Percentiles rank a stretch among this genome's conserved stretches.
phyloP scores from a whole-genome alignment of 1,140 invertebrate genomes.

The Radopholus similis region DNA sequence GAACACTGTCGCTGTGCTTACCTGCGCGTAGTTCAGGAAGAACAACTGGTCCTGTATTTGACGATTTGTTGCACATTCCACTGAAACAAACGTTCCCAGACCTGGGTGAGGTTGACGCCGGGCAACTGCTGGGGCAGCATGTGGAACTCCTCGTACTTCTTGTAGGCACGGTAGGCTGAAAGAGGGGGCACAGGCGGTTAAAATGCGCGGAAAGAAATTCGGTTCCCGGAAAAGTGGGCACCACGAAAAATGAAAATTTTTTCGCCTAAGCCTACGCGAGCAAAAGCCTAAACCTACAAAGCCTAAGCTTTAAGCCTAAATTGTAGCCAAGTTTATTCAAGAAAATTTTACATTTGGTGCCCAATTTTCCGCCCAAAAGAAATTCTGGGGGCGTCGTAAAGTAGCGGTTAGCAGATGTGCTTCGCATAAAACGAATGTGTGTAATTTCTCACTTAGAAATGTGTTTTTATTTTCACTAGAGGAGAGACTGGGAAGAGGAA shows the following conservation, averaged over 20 bases:
- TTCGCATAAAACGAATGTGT: background rate
- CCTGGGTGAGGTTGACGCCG: conserved; percentile 76
- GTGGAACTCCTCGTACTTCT: conserved; percentile 57
- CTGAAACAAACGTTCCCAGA: too few species aligned
- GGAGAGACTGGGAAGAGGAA: conserved; percentile 35
- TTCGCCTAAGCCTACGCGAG: too few species aligned
- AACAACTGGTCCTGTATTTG: conserved; percentile 81
- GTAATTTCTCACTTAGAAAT: background rate
- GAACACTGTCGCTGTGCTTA: conserved; percentile 23
- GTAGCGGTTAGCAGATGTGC: background rate
- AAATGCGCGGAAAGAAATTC: too few species aligned
- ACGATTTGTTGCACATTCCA: too few species aligned
- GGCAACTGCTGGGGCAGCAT: conserved; percentile 67
- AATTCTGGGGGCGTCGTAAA: conserved; percentile 18
- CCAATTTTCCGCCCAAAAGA: background rate
- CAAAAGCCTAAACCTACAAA: too few species aligned
- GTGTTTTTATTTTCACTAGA: conserved; percentile 2
- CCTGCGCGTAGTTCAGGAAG: conserved; percentile 79
- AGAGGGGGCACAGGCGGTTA: too few species aligned
- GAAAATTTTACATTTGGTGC: too few species aligned
- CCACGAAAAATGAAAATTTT: too few species aligned
- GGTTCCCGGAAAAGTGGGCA: too few species aligned
- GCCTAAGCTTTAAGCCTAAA: too few species aligned
- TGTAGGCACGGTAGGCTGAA: conserved; percentile 51
- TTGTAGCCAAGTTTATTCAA: too few species aligned